Evolutionary conservation across 2,888 invertebrate genomes (phyloP).

Genomic region (Zygogramma bicolorata): DNA sequence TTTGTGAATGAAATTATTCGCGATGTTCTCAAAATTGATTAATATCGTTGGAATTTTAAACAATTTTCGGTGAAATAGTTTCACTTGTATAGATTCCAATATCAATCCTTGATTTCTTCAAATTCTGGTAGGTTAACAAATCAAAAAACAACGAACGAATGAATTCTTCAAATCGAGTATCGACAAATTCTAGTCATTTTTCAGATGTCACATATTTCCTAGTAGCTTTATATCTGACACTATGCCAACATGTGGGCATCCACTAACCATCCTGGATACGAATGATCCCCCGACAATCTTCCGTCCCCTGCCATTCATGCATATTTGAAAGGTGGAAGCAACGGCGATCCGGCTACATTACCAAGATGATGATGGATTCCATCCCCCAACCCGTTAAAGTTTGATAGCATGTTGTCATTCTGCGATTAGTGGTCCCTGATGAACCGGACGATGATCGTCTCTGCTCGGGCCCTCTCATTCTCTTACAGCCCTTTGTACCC

Average conservation of each 20-base stretch:
- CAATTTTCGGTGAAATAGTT: too few relatives aligned
- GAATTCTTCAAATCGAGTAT: too few relatives aligned
- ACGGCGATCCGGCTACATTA: constrained; percentile 46
- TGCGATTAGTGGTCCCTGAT: constrained; percentile 55
- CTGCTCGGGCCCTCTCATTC: constrained; percentile 17
- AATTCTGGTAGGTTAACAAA: too few relatives aligned
- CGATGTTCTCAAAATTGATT: too few relatives aligned
- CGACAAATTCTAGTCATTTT: too few relatives aligned
- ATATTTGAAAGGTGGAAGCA: constrained; percentile 45
- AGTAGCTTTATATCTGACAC: neutral
- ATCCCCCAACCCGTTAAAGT: constrained; percentile 53
- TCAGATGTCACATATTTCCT: too few relatives aligned
- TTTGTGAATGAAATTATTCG: too few relatives aligned
- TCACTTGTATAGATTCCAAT: too few relatives aligned
- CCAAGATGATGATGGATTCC: constrained; percentile 48
- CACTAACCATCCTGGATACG: neutral
- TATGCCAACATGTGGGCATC: neutral
- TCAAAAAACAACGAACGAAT: too few relatives aligned
- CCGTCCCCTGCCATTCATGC: constrained; percentile 42
- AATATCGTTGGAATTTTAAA: too few relatives aligned
- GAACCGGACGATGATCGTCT: constrained; percentile 46
- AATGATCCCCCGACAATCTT: constrained; percentile 26
- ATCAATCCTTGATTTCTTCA: too few relatives aligned
- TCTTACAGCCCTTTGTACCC: constrained; percentile 1
- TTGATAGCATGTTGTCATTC: constrained; percentile 56